phyloP scores from a whole-genome alignment of 2,113 vertebrate genomes.

The Coturnix japonica region DNA sequence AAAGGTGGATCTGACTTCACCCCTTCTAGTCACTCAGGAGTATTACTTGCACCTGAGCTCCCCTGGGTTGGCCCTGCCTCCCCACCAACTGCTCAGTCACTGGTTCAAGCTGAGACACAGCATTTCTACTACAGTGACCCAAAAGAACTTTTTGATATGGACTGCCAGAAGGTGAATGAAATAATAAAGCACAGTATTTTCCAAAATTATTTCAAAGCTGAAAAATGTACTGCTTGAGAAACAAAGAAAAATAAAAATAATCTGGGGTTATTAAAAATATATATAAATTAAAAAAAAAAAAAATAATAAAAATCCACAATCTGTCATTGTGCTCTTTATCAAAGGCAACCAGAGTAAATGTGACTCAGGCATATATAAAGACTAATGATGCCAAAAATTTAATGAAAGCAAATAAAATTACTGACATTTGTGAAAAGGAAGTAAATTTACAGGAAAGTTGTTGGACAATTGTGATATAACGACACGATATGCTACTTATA shows the following conservation, averaged over 20 bases:
- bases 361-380: neutral
- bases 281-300: neutral
- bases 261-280: neutral
- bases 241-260: neutral
- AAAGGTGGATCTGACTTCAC: no score
- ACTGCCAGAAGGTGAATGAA: neutral
- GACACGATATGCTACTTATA: neutral
- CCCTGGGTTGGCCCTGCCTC: no score
- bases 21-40: no score
- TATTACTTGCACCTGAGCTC: no score
- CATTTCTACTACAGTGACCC: neutral
- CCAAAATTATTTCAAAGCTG: neutral
- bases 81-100: no score
- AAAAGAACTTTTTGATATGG: neutral
- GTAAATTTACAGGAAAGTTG: neutral
- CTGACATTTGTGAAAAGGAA: neutral
- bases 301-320: neutral
- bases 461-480: neutral
- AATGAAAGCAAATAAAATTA: neutral
- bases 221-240: neutral
- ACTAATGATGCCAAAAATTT: neutral
- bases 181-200: neutral
- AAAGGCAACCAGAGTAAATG: neutral
- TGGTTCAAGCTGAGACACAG: no score
- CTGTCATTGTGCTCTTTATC: neutral